A percentile compares a stretch with the other conserved stretches of the same genome.
phyloP scores from a whole-genome alignment of 2,888 invertebrate genomes.

The Yponomeuta malinellus region DNA sequence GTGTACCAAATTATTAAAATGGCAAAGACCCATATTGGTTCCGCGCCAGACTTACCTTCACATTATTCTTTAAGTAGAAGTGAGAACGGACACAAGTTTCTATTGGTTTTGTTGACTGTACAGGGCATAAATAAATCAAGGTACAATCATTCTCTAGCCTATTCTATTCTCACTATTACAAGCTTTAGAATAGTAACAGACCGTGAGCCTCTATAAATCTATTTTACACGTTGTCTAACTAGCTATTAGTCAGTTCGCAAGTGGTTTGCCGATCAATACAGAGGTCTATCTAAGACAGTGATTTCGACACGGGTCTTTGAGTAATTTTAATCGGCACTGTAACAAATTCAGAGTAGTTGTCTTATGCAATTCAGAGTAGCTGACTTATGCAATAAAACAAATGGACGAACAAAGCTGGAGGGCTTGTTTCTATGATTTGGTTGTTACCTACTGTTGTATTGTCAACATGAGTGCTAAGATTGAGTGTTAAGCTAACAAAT shows the following conservation, averaged over 20 bases:
- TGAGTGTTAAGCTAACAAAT: no score
- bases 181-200: background rate
- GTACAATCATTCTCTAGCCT: background rate
- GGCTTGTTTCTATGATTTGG: background rate
- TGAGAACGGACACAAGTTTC: no score
- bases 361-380: conserved; percentile 5
- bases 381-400: background rate
- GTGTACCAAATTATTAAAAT: no score
- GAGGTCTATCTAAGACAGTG: conserved; percentile 24
- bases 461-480: no score
- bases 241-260: conserved; percentile 26
- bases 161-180: background rate
- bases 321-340: conserved; percentile 1
- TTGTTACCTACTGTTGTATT: no score
- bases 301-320: background rate
- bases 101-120: no score
- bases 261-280: conserved; percentile 31
- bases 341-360: background rate
- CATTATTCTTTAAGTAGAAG: no score
- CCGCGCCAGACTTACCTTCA: no score
- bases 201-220: conserved; percentile 25
- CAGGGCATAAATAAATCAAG: background rate
- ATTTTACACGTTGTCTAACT: conserved; percentile 18
- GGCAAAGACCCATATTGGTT: no score
- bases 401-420: background rate